These are phyloP conservation scores for Coronaproctus castanopsis DNA, from an alignment of 2,888 invertebrate species.

Conservation along the genomic window DNA sequence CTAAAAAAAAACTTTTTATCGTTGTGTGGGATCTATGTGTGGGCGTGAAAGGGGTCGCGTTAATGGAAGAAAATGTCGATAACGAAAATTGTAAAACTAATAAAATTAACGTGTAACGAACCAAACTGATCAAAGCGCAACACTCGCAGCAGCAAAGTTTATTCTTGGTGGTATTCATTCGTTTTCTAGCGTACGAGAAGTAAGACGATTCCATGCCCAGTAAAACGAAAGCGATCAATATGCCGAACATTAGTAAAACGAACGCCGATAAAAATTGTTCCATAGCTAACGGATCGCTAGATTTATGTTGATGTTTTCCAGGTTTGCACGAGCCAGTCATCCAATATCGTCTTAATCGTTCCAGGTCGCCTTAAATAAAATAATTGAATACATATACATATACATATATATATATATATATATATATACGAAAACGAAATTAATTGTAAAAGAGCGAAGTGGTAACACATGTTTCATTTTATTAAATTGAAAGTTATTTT, in stretches of 20 bases:
- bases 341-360: constrained; percentile 86
- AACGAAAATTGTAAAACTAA: too few species aligned
- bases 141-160: constrained; percentile 44
- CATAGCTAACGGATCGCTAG: constrained; percentile 69
- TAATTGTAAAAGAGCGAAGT: too few species aligned
- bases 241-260: constrained; percentile 82
- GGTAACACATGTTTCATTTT: too few species aligned
- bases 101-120: too few species aligned
- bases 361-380: constrained; percentile 52
- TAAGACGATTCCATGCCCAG: constrained; percentile 82
- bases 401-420: too few species aligned
- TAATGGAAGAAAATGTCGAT: too few species aligned
- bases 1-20: too few species aligned
- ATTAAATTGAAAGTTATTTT: too few species aligned
- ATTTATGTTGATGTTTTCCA: constrained; percentile 75
- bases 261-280: constrained; percentile 97
- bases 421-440: too few species aligned
- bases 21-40: too few species aligned
- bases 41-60: too few species aligned
- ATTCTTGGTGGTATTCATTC: constrained; percentile 67
- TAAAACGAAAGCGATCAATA: constrained; percentile 68
- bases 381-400: too few species aligned
- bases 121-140: constrained; percentile 80
- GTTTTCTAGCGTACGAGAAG: constrained; percentile 77
- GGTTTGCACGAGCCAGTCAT: constrained; percentile 90